Evolutionary conservation across 1,140 invertebrate genomes (phyloP), one percentile per base, ranked within the genome.

Genomic region (Panagrolaimus sp.): DNA sequence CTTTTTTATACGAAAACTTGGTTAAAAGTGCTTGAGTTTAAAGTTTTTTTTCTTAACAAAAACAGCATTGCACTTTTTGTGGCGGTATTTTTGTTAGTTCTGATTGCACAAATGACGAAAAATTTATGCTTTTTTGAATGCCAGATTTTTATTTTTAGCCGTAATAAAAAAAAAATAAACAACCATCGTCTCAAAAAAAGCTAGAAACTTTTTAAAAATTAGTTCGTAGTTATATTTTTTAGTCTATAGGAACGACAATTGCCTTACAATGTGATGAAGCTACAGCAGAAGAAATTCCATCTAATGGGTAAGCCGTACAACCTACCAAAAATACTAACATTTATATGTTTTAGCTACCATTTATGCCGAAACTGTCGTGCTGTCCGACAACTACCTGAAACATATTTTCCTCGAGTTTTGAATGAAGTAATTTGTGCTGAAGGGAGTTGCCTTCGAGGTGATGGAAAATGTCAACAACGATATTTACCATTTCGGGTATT

Each of bases 401-500:
- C 53, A 5, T 74, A 65, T 25, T 74, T 72, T 43, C 72, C 72
- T 45, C 72, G 72, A 11, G 63, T 74, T 23, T 45, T 74, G 8
- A 74, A 74, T 48, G 72, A 74, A 64, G 45, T 74, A 13, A 74
- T 74, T 57, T 74, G 72, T 25, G 72, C 70, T 7, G 67, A 71
- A 42, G 66, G 51, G 14, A 45, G 46, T 27, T 74, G 72, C 61
- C 46, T 74, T 2, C 47, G 53, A 0, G 72, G 72, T n/a, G 70
- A 74, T 14, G 72, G 72, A 16, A 63, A 69, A 16, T 74, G 72
- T 38, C 47, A 48, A 20, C 72, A 74, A 48, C 43, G 72, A 13
- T 74, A 72, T 42, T 53, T 74, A 16, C 72, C 72, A 9, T 74
- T 74, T 44, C 72, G 62, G 46, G 66, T 74, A 51, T 63, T 27